phyloP scores from a whole-genome alignment of 1,140 invertebrate species.

The Archivesica marissinica region DNA sequence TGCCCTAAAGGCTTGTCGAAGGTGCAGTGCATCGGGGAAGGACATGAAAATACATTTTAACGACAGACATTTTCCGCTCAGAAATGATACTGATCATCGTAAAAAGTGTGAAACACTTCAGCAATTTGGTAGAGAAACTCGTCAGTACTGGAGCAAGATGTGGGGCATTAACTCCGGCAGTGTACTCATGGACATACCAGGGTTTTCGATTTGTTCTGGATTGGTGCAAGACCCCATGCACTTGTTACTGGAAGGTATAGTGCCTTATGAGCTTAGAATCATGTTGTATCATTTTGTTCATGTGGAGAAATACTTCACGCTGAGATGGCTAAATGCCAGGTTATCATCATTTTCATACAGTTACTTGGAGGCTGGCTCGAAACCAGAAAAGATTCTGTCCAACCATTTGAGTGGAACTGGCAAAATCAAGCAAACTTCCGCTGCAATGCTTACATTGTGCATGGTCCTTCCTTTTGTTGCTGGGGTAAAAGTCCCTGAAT shows the following conservation, averaged over 20 bases:
- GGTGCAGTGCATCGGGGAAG: background rate
- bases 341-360: background rate
- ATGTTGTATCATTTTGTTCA: background rate
- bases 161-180: constrained; percentile 41
- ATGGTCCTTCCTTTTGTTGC: background rate
- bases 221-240: constrained; percentile 45
- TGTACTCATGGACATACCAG: background rate
- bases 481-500: background rate
- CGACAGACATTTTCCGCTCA: background rate
- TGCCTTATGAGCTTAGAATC: background rate
- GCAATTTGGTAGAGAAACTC: background rate
- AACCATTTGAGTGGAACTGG: background rate
- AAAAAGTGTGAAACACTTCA: background rate
- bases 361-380: background rate
- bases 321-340: background rate
- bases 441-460: constrained; percentile 11
- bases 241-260: constrained; percentile 38
- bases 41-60: background rate
- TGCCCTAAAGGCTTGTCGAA: background rate
- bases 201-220: background rate
- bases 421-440: background rate
- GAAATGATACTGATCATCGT: background rate
- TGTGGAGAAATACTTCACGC: background rate
- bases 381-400: background rate
- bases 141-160: constrained; percentile 33